Evolutionary conservation across 2,888 invertebrate genomes (phyloP).

Genomic region (Agrochola litura): DNA sequence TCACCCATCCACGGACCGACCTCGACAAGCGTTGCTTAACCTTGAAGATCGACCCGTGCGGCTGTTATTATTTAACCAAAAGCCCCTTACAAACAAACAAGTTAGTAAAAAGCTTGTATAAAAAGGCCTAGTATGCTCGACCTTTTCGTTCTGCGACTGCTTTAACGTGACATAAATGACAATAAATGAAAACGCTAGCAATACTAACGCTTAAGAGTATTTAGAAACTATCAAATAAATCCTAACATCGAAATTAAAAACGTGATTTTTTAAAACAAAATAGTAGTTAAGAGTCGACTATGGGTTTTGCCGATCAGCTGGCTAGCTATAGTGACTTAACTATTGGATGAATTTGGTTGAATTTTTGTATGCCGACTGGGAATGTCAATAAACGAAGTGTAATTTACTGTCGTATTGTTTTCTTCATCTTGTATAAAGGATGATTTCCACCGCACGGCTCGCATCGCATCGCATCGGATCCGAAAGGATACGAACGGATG

Average conservation of each 20-base stretch:
- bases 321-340: neutral
- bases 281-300: neutral
- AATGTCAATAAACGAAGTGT: neutral
- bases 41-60: too few relatives aligned
- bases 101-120: neutral
- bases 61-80: too few relatives aligned
- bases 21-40: too few relatives aligned
- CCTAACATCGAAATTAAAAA: neutral
- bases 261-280: neutral
- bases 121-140: too few relatives aligned
- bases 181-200: neutral
- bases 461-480: too few relatives aligned
- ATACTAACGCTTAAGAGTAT: neutral
- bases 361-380: neutral
- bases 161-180: neutral
- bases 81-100: neutral
- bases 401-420: neutral
- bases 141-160: too few relatives aligned
- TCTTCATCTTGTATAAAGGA: too few relatives aligned
- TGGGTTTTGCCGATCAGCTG: neutral
- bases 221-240: neutral
- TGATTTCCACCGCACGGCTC: too few relatives aligned
- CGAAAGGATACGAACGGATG: too few relatives aligned
- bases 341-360: neutral
- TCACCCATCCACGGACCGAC: too few relatives aligned